Evolutionary conservation across 2,888 invertebrate species (phyloP), one percentile per base, ranked within the genome.

Genomic region (Dasysyrphus tricinctus): DNA sequence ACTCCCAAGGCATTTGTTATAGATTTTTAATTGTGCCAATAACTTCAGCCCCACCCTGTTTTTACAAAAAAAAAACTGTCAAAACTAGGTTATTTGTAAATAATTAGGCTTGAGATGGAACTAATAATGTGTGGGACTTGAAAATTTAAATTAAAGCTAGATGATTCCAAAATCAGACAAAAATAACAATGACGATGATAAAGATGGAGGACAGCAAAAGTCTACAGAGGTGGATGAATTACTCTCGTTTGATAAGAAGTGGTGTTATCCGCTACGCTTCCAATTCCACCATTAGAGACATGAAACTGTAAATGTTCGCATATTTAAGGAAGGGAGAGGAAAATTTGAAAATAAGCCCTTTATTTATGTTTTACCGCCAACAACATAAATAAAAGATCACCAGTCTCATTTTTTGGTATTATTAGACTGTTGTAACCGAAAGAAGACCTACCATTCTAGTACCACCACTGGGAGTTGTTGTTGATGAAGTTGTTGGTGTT

Each of bases 371-470:
- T 69, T 29, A 61, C 78, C 73, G 56, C 69, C 78, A 69, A 67
- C 82, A 57, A 57, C 57, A 54, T 44, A 59, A 78, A 59, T 32
- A 47, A 73, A 49, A 29, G 59, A 42, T 16, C 29, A 63, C 24
- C 24, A 39, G 14, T 61, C 16, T 63, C 19, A 54, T 54, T 54
- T 29, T 54, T 29, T 54, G 19, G 14, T 14, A 59, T 34, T 54
- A 39, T 75, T 86, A 94, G 88, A 94, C 94, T 14, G 94, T 94
- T 42, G 94, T 94, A 44, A 94, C 94, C 65, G 94, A 94, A 54
- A 94, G 90, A 34, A 94, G 92, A 80, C 94, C 94, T 91, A 94
- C 93, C 92, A 94, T 93, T 91, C 95, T 95, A 69, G 92, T 92
- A 80, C 78, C 47, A 63, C 69, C 44, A 73, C 76, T 61, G 44